Base-by-base conservation (phyloP, 2,113 vertebrate species). In the Bubo blakistoni region DNA sequence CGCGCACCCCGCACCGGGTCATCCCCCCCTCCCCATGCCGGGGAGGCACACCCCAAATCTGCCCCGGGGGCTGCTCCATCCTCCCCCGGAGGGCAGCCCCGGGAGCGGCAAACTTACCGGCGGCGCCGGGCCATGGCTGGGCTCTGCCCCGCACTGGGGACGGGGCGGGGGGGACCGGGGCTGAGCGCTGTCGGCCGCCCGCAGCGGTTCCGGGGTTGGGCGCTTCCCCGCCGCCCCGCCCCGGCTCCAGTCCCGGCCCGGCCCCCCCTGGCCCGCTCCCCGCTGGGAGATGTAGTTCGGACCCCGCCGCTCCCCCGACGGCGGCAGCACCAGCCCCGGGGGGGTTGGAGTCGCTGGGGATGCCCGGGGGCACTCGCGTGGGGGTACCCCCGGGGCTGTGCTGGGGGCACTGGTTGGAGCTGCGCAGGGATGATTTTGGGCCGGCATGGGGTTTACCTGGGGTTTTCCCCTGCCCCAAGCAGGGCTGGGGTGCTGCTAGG, bases 231-330 rank as follows among this genome's bases (percentile, higher is more conserved):
- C 85, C 15, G 59, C n/a, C 16, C 90, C 81, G 86, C 76, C 63
- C 70, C 58, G 44, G 57, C 65, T 18, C 72, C 79, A 24, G 66
- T 78, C 65, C 34, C 16, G 67, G 38, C 47, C 38, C 73, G 42
- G 42, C 65, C 91, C 65, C 21, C 26, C 62, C 51, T 19, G 46
- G 42, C 42, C 44, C 44, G 44, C 44, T 44, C 70, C 90, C 71
- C 71, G 66, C 69, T 14, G 90, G 94, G 81, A 87, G 78, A 38
- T 80, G 87, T 76, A 84, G 94, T 88, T 38, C 82, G 11, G 27
- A 10, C 36, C 29, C 29, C 7, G 9, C 49, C 63, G 47, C 36
- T 32, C 3, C 17, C n/a, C n/a, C 6, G 18, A 27, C 40, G 4
- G 18, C 44, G 15, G 29, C 47, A 12, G 47, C 27, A 8, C 47